Evolutionary conservation across 1,140 invertebrate species (phyloP), one percentile per base, ranked within the genome.

Genomic region (Drosophila aff.): DNA sequence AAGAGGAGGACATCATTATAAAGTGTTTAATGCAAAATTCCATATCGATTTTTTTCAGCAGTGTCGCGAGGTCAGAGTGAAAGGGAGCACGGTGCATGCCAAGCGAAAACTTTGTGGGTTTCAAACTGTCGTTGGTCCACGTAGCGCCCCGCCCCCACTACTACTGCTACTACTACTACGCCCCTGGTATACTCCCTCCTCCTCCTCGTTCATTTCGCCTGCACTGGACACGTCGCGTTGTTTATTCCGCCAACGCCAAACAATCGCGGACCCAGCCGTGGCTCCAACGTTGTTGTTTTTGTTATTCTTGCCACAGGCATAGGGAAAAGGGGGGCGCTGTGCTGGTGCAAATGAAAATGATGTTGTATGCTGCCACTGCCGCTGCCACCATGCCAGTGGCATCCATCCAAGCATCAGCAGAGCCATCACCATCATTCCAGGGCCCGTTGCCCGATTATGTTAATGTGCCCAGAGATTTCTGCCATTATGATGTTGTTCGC

Each of bases 161-260:
- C 43, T 44, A 7, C 26, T 26, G 5, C 50, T 23, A 31, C 18
- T 47, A 49, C 23, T 1, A 16, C 10, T 16, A 31, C 18, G 44
- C 18, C 40, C 23, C 38, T 26, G 13, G 33, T 8, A 21, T 1
- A n/a, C 11, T 16, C 38, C 36, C 60, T 31, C 15, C 11, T 31
- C 15, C 11, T 41, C 26, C 11, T 44, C 59, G 33, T 60, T 49
- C 60, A 55, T 49, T 62, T 79, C 66, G 83, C 67, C 79, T 87
- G 84, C 81, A 58, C 68, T 87, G 84, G 84, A 87, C 84, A 87
- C 62, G 84, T 79, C 84, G 84, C 77, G 84, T 89, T 89, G 84
- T 87, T 87, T 87, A 87, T 89, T 89, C 77, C 84, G 62, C 84
- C 81, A 89, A 89, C 84, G 84, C 77, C 81, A 89, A 87, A 87